Base-by-base conservation (phyloP, 2,888 invertebrate species). In the Odontomyia ornata region DNA sequence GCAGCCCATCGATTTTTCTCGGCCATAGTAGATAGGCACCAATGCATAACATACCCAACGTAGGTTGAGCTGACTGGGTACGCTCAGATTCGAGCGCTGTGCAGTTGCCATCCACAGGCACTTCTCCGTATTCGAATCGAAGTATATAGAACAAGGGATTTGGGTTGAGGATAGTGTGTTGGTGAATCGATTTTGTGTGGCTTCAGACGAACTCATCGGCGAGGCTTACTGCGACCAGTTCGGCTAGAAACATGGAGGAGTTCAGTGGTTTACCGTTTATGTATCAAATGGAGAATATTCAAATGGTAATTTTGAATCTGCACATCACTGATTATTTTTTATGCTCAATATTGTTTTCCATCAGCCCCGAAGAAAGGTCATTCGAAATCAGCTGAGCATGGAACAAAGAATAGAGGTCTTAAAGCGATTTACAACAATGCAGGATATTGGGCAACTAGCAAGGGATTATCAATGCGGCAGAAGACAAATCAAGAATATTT, bases 401-500 rank as follows among this genome's bases (percentile, higher is more conserved):
- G 23, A 21, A 13, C 69, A 69, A 15, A 18, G 69, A 25, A 69
- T 69, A 21, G 47, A 69, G 5, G 69, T 69, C 9, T 5, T 69
- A 1, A 69, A 47, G 23, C 46, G 13, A 5, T 69, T 23, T 25
- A 13, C 21, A 9, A n/a, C 46, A 21, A 69, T 25, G 11, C 47
- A 46, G 21, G 47, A 69, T 25, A 25, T 69, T 4, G 25, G 47
- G 1, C 47, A 47, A 5, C 21, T 69, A 25, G 69, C 69, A 1
- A 43, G 25, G 7, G 21, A 1, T 7, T 69, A 47, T 13, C 23
- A 69, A 47, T 69, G 69, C 69, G 47, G 69, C 0, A 46, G 69
- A 1, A 43, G 47, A n/a, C 69, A 69, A 46, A 69, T 69, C 69
- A 69, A 69, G 47, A 43, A 46, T 46, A 69, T 69, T 69, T 13